Percentiles rank a stretch among this genome's conserved stretches.
Evolutionary conservation across 2,888 invertebrate species (phyloP).

Genomic region (Dione juno): DNA sequence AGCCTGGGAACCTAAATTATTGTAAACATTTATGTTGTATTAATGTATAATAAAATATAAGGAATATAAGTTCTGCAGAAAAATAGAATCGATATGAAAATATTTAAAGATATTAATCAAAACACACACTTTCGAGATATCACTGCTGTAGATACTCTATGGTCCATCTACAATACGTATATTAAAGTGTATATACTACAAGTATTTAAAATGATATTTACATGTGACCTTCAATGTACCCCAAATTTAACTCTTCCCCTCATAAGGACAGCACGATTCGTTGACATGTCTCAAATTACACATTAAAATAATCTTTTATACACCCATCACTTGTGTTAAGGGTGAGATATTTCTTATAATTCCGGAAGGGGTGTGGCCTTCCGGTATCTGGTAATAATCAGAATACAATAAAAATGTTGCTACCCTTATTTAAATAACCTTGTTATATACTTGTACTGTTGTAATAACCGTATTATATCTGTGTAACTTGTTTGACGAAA

Average conservation of each 20-base stretch:
- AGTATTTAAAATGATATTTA: background rate
- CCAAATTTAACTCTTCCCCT: constrained; percentile 19
- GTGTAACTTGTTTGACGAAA: constrained; percentile 21
- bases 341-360: constrained; percentile 59
- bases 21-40: constrained; percentile 18
- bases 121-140: background rate
- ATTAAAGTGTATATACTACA: background rate
- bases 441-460: constrained; percentile 24
- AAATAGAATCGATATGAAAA: background rate
- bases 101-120: too few relatives aligned
- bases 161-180: background rate
- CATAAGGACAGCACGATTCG: constrained; percentile 19
- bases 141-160: too few relatives aligned
- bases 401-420: constrained; percentile 65
- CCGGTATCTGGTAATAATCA: constrained; percentile 66
- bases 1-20: constrained; percentile 37
- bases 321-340: constrained; percentile 53
- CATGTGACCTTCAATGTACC: constrained; percentile 8
- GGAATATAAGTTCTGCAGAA: background rate
- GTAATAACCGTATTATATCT: constrained; percentile 11
- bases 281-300: constrained; percentile 36
- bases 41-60: background rate
- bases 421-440: constrained; percentile 33
- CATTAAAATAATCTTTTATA: constrained; percentile 42
- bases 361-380: constrained; percentile 79